A percentile compares a stretch with the other conserved stretches of the same genome.
Evolutionary conservation across 2,888 invertebrate species (phyloP).

Genomic region (Cynaeus angustus): DNA sequence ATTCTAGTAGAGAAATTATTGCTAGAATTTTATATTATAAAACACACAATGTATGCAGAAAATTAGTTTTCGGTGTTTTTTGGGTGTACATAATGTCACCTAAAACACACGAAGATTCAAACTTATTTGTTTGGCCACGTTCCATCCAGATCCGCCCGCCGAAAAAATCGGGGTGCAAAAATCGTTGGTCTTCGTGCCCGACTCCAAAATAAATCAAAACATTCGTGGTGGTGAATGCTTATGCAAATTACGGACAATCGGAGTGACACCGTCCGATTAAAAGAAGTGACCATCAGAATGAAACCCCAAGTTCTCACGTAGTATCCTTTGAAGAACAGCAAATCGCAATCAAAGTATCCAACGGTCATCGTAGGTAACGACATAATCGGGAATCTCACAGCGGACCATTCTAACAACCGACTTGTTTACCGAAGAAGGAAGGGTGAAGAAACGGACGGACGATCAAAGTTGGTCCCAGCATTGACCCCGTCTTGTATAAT

Average conservation of each 20-base stretch:
- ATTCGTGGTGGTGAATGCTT: conserved; percentile 69
- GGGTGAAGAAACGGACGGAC: conserved; percentile 35
- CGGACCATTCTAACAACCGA: conserved; percentile 53
- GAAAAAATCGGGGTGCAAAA: conserved; percentile 15
- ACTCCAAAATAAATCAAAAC: conserved; percentile 69
- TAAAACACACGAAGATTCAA: no score
- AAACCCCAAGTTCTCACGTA: conserved; percentile 69
- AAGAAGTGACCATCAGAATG: conserved; percentile 60
- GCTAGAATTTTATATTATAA: no score
- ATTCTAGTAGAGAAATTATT: no score
- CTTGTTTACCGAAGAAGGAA: conserved; percentile 14
- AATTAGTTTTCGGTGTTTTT: no score
- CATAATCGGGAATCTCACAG: conserved; percentile 69
- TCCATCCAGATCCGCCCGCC: not conserved
- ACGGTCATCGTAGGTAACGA: conserved; percentile 72
- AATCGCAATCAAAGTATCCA: conserved; percentile 66
- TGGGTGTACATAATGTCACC: no score
- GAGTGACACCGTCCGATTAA: conserved; percentile 62
- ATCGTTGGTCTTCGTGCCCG: conserved; percentile 38
- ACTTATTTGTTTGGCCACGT: no score
- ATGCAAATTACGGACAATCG: conserved; percentile 69
- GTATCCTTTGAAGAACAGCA: conserved; percentile 65
- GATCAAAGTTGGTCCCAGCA: conserved; percentile 47
- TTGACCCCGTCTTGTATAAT: conserved; percentile 69
- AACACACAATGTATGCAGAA: no score